A percentile compares a stretch with the other conserved stretches of the same genome.
Conservation (phyloP, 2,888 invertebrate genomes). For the Hydropsyche betteni region DNA sequence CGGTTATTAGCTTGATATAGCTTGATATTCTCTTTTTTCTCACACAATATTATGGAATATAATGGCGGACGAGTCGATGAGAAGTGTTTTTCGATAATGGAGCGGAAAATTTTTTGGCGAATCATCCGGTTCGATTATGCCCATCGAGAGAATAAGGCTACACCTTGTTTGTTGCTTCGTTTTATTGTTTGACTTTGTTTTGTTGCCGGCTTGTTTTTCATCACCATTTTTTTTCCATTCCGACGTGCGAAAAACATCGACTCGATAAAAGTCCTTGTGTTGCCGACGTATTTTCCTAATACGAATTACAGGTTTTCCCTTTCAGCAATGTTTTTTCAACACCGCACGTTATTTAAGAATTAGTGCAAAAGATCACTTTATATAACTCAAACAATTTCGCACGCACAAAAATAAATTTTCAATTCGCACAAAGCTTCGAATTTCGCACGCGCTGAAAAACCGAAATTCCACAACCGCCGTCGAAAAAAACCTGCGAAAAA, state of each 20-base stretch:
- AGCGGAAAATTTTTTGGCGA: conserved; percentile 1
- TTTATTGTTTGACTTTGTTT: background rate
- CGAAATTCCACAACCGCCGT: too few species aligned
- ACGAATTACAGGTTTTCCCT: conserved; percentile 40
- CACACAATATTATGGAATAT: background rate
- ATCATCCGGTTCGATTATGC: conserved; percentile 2
- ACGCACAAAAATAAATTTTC: too few species aligned
- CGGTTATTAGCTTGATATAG: background rate
- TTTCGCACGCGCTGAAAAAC: too few species aligned
- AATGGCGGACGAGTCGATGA: background rate
- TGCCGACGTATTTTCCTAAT: conserved; percentile 22
- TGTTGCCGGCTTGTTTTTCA: background rate
- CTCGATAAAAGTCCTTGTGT: background rate
- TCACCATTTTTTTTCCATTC: conserved; percentile 1
- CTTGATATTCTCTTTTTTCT: background rate
- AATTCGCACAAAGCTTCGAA: too few species aligned
- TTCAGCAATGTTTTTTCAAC: conserved; percentile 38
- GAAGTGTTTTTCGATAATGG: conserved; percentile 9
- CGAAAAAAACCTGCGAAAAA: too few species aligned
- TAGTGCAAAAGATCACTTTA: too few species aligned
- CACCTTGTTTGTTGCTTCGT: background rate
- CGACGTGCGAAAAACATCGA: background rate
- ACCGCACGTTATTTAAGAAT: too few species aligned
- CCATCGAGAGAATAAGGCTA: background rate
- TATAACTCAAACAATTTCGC: too few species aligned